These are phyloP conservation scores for Malurus leucopterus DNA, from an alignment of 2,797 vertebrate genomes.

Conservation along the genomic window DNA sequence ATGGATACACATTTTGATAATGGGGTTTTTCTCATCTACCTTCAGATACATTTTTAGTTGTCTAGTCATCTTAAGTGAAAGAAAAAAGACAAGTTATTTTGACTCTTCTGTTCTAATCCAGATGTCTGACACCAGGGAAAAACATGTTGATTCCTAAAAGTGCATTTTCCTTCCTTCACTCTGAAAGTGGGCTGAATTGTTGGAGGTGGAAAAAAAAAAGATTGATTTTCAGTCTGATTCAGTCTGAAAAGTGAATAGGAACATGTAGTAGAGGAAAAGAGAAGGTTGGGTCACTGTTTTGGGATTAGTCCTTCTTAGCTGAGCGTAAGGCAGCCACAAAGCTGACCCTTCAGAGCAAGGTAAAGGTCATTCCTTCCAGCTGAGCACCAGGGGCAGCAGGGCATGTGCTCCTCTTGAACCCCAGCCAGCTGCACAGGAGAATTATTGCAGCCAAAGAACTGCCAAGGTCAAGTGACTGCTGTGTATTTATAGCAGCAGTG, in stretches of 20 bases:
- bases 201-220: rapidly evolving
- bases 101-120: background rate
- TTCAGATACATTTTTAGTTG: background rate
- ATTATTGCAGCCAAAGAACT: background rate
- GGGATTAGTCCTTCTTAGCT: background rate
- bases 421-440: constrained; percentile 16
- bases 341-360: background rate
- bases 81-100: background rate
- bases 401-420: background rate
- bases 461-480: constrained; percentile 41
- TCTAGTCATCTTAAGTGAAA: background rate
- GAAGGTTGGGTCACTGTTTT: background rate
- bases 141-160: background rate
- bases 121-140: rapidly evolving
- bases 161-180: background rate
- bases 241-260: background rate
- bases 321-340: background rate
- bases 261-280: background rate
- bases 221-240: background rate
- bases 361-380: background rate
- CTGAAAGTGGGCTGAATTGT: background rate
- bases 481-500: constrained; percentile 35
- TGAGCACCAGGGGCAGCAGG: background rate
- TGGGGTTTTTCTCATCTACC: background rate
- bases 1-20: background rate